Conservation (phyloP, 1,140 invertebrate genomes). For the Pogonognathellus flavescens region DNA sequence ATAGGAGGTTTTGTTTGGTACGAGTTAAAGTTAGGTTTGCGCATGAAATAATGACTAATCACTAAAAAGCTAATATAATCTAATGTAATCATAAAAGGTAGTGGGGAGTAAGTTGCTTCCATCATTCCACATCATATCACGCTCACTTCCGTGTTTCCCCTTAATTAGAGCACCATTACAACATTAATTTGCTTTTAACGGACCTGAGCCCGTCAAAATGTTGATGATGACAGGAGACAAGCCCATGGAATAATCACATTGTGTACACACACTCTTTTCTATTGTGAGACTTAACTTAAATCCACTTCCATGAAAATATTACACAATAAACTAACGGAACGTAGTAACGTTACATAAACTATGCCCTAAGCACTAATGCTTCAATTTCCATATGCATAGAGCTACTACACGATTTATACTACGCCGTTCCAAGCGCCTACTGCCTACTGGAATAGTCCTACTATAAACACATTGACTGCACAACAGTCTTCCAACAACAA, state of each 20-base stretch:
- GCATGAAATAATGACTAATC: slow-evolving; percentile 37
- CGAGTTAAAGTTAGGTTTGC: neutral
- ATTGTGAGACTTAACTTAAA: neutral
- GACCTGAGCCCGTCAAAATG: slow-evolving; percentile 39
- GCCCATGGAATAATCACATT: slow-evolving; percentile 44
- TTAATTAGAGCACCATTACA: slow-evolving; percentile 59
- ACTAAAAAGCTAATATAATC: slow-evolving; percentile 48
- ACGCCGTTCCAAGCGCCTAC: neutral
- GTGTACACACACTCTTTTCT: neutral
- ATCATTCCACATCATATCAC: slow-evolving; percentile 54
- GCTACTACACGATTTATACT: no score
- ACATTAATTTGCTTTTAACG: slow-evolving; percentile 61
- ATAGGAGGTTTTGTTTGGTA: no score
- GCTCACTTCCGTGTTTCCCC: slow-evolving; percentile 58
- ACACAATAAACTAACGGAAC: slow-evolving; percentile 24
- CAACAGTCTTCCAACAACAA: neutral
- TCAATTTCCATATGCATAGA: neutral
- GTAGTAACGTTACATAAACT: slow-evolving; percentile 17
- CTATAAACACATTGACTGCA: neutral
- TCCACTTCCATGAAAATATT: neutral
- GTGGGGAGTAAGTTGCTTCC: slow-evolving; percentile 42
- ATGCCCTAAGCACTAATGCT: neutral
- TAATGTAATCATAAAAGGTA: slow-evolving; percentile 49
- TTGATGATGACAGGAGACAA: slow-evolving; percentile 52
- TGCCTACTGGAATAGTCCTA: neutral